Conservation (phyloP, 2,113 vertebrate genomes). For the Erinaceus europaeus region DNA sequence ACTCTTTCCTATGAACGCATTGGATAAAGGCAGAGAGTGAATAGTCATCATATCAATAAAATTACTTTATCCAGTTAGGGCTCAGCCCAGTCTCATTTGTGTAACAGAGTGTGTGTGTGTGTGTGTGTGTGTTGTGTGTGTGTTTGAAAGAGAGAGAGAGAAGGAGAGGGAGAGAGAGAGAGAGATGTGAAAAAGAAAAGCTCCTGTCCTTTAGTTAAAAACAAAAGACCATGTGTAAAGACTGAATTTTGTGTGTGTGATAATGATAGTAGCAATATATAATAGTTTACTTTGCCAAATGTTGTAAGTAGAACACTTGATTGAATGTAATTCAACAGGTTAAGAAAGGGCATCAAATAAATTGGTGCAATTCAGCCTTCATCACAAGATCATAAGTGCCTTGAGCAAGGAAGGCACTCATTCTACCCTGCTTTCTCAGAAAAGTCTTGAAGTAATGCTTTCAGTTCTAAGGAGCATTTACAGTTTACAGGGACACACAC, state of each 20-base stretch:
- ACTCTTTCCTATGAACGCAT: not conserved
- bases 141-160: too few relatives aligned
- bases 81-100: not conserved
- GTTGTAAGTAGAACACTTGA: not conserved
- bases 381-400: not conserved
- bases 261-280: too few relatives aligned
- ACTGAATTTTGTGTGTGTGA: not conserved
- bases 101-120: not conserved
- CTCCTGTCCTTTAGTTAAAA: not conserved
- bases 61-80: not conserved
- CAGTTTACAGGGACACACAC: not conserved
- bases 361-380: not conserved
- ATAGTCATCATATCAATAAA: not conserved
- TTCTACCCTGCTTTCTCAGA: not conserved
- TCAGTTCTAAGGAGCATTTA: not conserved
- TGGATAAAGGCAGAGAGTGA: not conserved
- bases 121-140: too few relatives aligned
- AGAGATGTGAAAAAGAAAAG: not conserved
- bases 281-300: too few relatives aligned
- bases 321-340: not conserved
- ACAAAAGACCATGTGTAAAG: not conserved
- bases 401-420: not conserved
- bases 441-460: not conserved
- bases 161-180: too few relatives aligned
- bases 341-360: not conserved